Percentiles rank a stretch among this genome's conserved stretches.
Conservation (phyloP, 2,113 vertebrate species). For the Cranoglanis bouderius region DNA sequence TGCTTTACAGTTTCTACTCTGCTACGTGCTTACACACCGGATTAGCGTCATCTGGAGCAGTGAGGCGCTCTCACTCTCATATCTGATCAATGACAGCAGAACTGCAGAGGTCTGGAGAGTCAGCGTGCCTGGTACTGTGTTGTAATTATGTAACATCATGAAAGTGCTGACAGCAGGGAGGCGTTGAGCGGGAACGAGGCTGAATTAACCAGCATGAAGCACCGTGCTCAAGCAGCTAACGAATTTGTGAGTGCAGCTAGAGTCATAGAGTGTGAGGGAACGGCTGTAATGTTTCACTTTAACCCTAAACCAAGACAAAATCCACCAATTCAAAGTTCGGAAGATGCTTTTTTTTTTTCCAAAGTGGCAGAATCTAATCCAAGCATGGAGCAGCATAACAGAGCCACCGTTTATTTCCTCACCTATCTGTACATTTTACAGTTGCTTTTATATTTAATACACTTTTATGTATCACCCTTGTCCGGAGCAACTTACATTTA, state of each 20-base stretch:
- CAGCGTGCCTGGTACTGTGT: conserved; percentile 73
- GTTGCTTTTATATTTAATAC: too few relatives aligned
- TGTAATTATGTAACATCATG: conserved; percentile 69
- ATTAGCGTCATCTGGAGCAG: background rate
- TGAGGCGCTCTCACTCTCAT: background rate
- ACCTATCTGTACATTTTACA: background rate
- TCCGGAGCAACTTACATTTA: too few relatives aligned
- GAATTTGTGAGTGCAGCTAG: background rate
- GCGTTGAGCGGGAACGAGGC: background rate
- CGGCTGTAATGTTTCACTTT: background rate
- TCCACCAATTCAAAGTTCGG: background rate
- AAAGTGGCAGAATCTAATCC: background rate
- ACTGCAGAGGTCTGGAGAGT: conserved; percentile 10
- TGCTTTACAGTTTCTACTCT: background rate
- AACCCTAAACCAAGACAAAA: background rate
- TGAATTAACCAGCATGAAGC: background rate
- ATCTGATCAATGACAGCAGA: conserved; percentile 24
- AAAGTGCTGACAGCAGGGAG: conserved; percentile 63
- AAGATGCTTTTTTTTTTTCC: background rate
- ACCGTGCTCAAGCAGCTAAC: background rate
- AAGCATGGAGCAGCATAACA: background rate
- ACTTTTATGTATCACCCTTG: too few relatives aligned
- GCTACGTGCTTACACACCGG: background rate
- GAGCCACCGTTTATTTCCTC: background rate
- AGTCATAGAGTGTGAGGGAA: background rate